These are phyloP conservation scores for Antidorcas marsupialis DNA, from an alignment of 2,113 vertebrate genomes.

Conservation along the genomic window DNA sequence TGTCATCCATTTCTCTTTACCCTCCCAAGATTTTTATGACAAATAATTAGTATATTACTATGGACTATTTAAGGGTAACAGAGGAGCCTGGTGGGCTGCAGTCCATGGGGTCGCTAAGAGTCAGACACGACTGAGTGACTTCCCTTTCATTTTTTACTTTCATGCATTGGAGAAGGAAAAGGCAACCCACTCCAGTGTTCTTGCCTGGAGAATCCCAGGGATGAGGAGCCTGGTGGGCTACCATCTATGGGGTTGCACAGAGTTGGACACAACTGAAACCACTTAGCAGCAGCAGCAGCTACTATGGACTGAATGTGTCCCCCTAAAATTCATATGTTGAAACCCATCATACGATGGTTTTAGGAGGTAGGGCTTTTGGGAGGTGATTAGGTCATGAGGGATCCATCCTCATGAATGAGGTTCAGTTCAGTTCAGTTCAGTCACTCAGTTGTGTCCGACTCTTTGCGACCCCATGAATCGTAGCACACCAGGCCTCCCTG, in stretches of 20 bases:
- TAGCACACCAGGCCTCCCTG: too few relatives aligned
- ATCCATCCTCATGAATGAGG: neutral
- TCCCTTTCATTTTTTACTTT: too few relatives aligned
- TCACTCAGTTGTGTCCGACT: too few relatives aligned
- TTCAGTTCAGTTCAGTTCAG: neutral
- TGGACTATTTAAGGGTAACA: neutral
- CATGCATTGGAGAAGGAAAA: too few relatives aligned
- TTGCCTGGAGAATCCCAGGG: too few relatives aligned
- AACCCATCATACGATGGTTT: neutral
- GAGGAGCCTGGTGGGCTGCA: too few relatives aligned
- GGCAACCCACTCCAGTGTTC: too few relatives aligned
- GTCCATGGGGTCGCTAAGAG: too few relatives aligned
- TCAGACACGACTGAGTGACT: too few relatives aligned
- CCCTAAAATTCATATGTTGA: neutral
- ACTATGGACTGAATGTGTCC: neutral
- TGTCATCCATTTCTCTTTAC: neutral
- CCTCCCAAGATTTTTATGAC: neutral
- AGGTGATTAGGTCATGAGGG: neutral
- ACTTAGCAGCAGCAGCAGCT: neutral
- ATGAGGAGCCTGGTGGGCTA: neutral
- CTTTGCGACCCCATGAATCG: too few relatives aligned
- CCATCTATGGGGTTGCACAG: fast-evolving
- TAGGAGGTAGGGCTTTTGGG: neutral
- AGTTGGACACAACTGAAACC: fast-evolving
- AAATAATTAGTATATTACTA: neutral